These are phyloP conservation scores for Drosophila melanica DNA, from an alignment of 1,140 invertebrate species.

Conservation along the genomic window DNA sequence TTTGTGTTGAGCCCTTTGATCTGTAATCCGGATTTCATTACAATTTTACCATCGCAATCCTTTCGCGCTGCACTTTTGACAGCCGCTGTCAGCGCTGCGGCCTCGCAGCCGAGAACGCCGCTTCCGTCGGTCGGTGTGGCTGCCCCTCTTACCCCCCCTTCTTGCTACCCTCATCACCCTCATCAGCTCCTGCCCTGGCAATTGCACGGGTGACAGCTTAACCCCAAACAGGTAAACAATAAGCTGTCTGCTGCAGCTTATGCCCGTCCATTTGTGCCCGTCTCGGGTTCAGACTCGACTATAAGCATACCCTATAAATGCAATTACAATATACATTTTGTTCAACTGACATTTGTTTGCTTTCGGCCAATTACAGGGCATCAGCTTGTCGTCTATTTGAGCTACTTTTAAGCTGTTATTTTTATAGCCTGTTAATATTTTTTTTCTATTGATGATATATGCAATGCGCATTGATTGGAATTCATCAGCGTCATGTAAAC, in stretches of 20 bases:
- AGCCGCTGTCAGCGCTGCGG: constrained; percentile 40
- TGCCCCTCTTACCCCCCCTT: too few relatives aligned
- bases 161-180: too few relatives aligned
- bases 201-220: constrained; percentile 13
- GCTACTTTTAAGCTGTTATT: too few relatives aligned
- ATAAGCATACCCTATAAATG: neutral
- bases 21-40: constrained; percentile 69
- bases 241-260: constrained; percentile 11
- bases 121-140: too few relatives aligned
- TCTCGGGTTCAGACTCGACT: neutral
- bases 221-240: constrained; percentile 35
- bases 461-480: neutral
- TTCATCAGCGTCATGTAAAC: constrained; percentile 5
- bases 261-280: neutral
- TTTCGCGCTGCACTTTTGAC: constrained; percentile 45
- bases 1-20: constrained; percentile 45
- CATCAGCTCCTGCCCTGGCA: neutral
- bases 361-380: too few relatives aligned
- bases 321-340: neutral
- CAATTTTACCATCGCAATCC: constrained; percentile 52
- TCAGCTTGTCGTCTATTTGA: too few relatives aligned
- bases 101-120: constrained; percentile 8
- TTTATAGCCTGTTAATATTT: neutral
- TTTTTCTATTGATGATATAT: neutral
- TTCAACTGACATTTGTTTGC: too few relatives aligned